Percentiles rank a stretch among this genome's conserved stretches.
Conservation (phyloP, 2,113 vertebrate genomes). For the Guaruba guarouba region DNA sequence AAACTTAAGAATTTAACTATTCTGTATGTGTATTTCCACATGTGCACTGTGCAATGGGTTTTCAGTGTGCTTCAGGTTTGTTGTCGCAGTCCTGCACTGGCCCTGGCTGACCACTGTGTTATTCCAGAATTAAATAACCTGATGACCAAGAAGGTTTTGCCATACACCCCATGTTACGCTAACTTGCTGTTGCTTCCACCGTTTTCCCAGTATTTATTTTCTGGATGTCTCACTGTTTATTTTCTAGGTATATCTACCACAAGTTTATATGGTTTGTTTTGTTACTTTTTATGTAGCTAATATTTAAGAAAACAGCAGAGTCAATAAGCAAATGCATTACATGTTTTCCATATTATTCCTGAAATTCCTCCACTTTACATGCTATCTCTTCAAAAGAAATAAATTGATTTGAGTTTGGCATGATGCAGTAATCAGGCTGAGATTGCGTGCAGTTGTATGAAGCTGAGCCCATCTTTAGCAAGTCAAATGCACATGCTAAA, state of each 20-base stretch:
- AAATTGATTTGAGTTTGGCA: background rate
- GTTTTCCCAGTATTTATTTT: background rate
- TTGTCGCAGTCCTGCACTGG: background rate
- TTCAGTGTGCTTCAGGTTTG: background rate
- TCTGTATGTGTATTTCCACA: background rate
- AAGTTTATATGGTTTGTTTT: background rate
- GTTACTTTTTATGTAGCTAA: background rate
- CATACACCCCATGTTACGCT: background rate
- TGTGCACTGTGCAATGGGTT: background rate
- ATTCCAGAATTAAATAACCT: background rate
- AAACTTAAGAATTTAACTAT: background rate
- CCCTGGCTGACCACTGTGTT: rapidly evolving
- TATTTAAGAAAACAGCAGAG: background rate
- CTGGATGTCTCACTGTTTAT: background rate
- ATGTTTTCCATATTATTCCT: background rate
- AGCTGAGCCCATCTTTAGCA: background rate
- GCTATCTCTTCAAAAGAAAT: background rate
- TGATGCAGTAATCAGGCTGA: background rate
- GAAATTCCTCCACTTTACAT: background rate
- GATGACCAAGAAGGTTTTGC: background rate
- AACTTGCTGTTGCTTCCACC: background rate
- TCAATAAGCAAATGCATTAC: background rate
- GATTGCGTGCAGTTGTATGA: background rate
- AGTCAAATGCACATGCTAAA: background rate
- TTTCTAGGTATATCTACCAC: background rate